Evolutionary conservation across 2,888 invertebrate species (phyloP).

Genomic region (Idaea aversata): DNA sequence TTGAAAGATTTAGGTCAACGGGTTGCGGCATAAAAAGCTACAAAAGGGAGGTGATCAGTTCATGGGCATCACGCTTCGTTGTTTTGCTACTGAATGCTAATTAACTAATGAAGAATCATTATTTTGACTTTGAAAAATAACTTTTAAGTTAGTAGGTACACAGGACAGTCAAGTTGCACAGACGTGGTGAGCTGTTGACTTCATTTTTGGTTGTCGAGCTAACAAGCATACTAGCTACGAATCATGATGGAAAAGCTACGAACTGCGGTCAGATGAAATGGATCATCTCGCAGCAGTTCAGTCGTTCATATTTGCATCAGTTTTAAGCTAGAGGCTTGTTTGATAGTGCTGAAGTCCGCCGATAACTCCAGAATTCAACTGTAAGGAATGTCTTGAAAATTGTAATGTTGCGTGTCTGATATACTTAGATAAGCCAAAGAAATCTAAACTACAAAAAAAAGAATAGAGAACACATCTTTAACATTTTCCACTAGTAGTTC

Average conservation of each 20-base stretch:
- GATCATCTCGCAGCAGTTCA: no score
- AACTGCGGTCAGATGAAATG: no score
- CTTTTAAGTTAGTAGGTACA: no score
- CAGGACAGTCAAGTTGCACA: no score
- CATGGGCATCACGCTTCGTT: slow-evolving; percentile 47
- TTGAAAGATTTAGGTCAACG: slow-evolving; percentile 71
- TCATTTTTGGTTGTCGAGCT: no score
- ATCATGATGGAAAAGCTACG: no score
- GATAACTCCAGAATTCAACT: not conserved
- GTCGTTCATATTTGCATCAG: not conserved
- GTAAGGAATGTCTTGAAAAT: not conserved
- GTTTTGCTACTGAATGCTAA: slow-evolving; percentile 55
- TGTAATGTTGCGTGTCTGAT: not conserved
- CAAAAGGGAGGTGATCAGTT: slow-evolving; percentile 46
- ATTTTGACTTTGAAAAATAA: slow-evolving; percentile 1
- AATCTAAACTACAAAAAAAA: not conserved
- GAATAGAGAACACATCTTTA: no score
- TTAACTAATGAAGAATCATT: slow-evolving; percentile 33
- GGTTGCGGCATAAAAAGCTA: slow-evolving; percentile 50
- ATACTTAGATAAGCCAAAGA: not conserved
- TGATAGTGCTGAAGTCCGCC: not conserved
- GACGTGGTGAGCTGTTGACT: no score
- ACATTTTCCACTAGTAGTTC: no score
- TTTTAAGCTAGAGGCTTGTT: not conserved
- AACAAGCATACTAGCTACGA: no score